phyloP scores from a whole-genome alignment of 2,888 invertebrate species.

The Pantelozetes paolii region DNA sequence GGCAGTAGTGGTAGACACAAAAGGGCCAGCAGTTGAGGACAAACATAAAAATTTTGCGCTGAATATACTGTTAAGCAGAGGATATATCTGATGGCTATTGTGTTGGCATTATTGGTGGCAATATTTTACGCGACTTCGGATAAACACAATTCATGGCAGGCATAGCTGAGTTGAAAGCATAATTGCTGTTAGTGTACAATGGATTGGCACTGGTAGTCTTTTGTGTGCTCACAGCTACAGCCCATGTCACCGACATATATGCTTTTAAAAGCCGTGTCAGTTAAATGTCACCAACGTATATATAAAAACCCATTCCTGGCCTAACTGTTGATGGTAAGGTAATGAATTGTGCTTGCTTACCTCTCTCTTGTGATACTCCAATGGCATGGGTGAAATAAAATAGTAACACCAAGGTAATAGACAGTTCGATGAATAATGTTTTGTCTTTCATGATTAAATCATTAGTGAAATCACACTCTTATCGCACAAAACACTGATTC shows the following conservation, averaged over 20 bases:
- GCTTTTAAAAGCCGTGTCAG: too few relatives aligned
- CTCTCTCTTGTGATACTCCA: too few relatives aligned
- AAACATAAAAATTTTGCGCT: constrained; percentile 21
- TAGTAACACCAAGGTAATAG: too few relatives aligned
- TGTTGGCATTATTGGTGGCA: constrained; percentile 24
- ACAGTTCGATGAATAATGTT: too few relatives aligned
- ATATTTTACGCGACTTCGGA: constrained; percentile 27
- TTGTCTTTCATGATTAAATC: too few relatives aligned
- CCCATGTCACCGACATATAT: constrained; percentile 31
- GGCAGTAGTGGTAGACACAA: not conserved
- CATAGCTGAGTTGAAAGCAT: constrained; percentile 20
- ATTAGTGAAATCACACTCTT: too few relatives aligned
- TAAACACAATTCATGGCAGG: constrained; percentile 10
- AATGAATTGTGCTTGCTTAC: too few relatives aligned
- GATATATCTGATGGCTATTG: not conserved
- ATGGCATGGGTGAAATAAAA: too few relatives aligned
- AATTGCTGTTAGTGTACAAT: not conserved
- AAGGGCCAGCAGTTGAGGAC: not conserved
- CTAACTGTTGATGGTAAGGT: too few relatives aligned
- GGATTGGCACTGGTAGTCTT: not conserved
- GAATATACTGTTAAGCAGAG: not conserved
- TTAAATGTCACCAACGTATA: too few relatives aligned
- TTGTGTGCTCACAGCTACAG: constrained; percentile 14
- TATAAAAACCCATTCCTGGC: too few relatives aligned
- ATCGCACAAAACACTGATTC: too few relatives aligned